Percentiles rank a stretch among this genome's conserved stretches.
Evolutionary conservation across 2,113 vertebrate species (phyloP).

Genomic region (Tapirus terrestris): DNA sequence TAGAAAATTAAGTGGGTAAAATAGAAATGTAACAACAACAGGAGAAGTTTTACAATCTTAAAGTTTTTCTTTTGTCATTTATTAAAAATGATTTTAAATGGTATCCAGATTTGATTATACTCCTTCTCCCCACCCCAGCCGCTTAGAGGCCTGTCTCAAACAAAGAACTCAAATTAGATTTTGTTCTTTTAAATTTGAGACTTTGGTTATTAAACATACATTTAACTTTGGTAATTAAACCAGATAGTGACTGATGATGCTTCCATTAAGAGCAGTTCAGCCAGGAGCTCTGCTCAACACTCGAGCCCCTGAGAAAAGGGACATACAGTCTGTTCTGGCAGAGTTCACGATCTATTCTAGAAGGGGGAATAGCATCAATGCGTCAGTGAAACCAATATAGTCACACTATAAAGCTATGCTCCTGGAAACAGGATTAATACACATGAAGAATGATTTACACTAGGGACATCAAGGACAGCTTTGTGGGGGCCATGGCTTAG

Average conservation of each 20-base stretch:
- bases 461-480: background rate
- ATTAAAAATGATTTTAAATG: background rate
- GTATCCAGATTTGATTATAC: background rate
- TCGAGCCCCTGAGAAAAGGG: background rate
- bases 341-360: background rate
- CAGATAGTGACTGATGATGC: background rate
- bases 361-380: background rate
- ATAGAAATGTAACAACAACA: background rate
- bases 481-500: background rate
- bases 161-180: background rate
- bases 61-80: background rate
- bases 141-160: background rate
- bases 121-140: background rate
- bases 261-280: background rate
- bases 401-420: background rate
- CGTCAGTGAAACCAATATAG: background rate
- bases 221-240: background rate
- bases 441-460: background rate
- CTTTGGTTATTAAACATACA: no score
- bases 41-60: background rate
- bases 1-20: background rate
- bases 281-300: background rate
- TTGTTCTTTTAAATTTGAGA: slow-evolving; percentile 3
- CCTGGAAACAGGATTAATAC: background rate
- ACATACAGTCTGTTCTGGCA: background rate